Base-by-base conservation (phyloP, 1,140 invertebrate genomes). In the Bombus ignitus region DNA sequence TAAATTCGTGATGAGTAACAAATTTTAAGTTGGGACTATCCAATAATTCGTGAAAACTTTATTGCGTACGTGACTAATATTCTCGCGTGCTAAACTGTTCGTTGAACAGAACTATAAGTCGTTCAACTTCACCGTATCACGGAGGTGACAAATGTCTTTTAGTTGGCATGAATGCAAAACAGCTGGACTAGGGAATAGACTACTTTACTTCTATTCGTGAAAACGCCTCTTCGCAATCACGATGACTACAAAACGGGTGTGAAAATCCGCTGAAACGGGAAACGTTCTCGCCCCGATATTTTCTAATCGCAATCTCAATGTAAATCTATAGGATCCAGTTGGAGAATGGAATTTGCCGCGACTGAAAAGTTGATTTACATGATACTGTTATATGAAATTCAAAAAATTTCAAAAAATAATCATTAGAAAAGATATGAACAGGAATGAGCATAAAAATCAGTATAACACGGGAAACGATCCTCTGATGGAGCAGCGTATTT, bases 31-130 rank as follows among this genome's bases (percentile, higher is more conserved):
- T 59, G 66, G 59, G 62, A 53, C 73, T 53, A 66, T 70, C 68
- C 37, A 71, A 42, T 44, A 70, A 87, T 87, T 62, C 53, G 65
- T 59, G 78, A 37, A 37, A 80, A 78, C 47, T 77, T 89, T 87
- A 86, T 89, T 89, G 84, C 73, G 53, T 76, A 39, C 72, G 85
- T 89, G 88, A 90, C 78, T 89, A 89, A 90, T 87, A 85, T 35
- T 57, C n/a, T 1, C 28, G 32, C 37, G 37, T 37, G 57, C 53
- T 57, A 87, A 75, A 87, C n/a, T 42, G 62, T 62, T 25, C 47
- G 70, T 86, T 73, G 59, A 66, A 86, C 44, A 73, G 65, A 80
- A 81, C 85, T 81, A 84, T 89, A 88, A 66, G 65, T 86, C 79
- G 74, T 85, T 88, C 66, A 35, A 57, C 81, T 87, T 47, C 39